Evolutionary conservation across 2,113 vertebrate genomes (phyloP).

Genomic region (Orycteropus afer): DNA sequence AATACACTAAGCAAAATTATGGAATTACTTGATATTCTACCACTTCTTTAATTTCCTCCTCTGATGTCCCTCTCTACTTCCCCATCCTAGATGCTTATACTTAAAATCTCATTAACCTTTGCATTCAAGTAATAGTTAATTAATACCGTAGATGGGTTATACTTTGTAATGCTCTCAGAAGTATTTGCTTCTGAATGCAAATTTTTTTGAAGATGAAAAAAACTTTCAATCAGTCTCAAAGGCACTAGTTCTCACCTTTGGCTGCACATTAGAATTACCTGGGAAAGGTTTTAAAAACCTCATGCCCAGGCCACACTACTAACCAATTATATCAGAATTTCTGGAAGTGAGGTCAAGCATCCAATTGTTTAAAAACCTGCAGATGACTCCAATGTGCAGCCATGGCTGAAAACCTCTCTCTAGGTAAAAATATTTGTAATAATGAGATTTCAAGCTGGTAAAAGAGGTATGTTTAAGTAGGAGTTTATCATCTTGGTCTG

Average conservation of each 20-base stretch:
- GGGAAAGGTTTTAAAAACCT: constrained; percentile 32
- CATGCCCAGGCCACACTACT: neutral
- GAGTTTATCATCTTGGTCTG: neutral
- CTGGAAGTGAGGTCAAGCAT: neutral
- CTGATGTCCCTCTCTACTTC: neutral
- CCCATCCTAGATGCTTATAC: neutral
- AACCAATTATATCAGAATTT: constrained; percentile 4
- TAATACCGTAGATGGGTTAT: neutral
- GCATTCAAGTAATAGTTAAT: neutral
- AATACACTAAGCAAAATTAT: neutral
- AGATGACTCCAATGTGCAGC: neutral
- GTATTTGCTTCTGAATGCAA: constrained; percentile 34
- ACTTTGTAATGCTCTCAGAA: constrained; percentile 11
- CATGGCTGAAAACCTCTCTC: neutral
- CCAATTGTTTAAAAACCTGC: constrained; percentile 9
- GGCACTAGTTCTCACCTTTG: neutral
- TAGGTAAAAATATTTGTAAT: constrained; percentile 23
- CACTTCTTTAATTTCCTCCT: neutral
- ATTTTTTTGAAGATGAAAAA: constrained; percentile 44
- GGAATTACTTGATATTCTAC: neutral
- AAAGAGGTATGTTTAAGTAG: constrained; percentile 17
- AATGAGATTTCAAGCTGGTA: constrained; percentile 23
- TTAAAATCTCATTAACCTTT: constrained; percentile 5
- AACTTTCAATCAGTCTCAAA: constrained; percentile 44
- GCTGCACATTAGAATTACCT: constrained; percentile 1